Percentiles rank a stretch among this genome's conserved stretches.
These are phyloP conservation scores for Tragelaphus strepsiceros DNA, from an alignment of 2,113 vertebrate species.

Conservation along the genomic window DNA sequence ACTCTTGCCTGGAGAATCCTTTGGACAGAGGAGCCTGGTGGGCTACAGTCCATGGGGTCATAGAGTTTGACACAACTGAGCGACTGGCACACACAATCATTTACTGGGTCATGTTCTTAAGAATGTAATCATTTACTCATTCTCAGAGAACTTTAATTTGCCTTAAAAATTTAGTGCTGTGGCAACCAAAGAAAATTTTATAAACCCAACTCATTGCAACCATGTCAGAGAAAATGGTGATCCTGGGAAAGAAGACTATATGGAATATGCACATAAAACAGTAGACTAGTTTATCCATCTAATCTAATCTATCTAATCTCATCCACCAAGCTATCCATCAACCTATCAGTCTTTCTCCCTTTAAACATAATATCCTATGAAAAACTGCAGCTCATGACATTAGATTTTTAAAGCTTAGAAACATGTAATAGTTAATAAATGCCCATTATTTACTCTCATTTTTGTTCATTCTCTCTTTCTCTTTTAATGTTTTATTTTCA, in stretches of 20 bases:
- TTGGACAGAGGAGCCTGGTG: neutral
- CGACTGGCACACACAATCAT: neutral
- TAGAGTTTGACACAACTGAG: neutral
- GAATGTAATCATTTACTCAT: neutral
- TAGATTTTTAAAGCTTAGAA: neutral
- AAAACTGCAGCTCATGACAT: neutral
- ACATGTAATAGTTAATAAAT: neutral
- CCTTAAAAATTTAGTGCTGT: neutral
- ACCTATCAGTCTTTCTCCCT: neutral
- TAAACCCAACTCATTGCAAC: neutral
- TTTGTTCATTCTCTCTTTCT: neutral
- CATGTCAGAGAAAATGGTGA: neutral
- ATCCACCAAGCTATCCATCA: neutral
- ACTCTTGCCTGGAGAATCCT: neutral
- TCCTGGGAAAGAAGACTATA: neutral
- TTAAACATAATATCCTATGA: neutral
- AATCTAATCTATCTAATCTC: neutral
- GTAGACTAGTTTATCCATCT: neutral
- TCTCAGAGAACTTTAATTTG: slow-evolving; percentile 5
- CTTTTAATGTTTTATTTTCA: neutral
- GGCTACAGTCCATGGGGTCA: neutral
- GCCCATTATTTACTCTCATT: neutral
- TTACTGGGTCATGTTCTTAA: neutral
- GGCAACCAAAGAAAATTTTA: neutral
- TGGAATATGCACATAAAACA: neutral